Evolutionary conservation across 30 jellyfish, hydroid and myxozoan genomes (phyloP).

Genomic region (Pseudorhiza aurosa): DNA sequence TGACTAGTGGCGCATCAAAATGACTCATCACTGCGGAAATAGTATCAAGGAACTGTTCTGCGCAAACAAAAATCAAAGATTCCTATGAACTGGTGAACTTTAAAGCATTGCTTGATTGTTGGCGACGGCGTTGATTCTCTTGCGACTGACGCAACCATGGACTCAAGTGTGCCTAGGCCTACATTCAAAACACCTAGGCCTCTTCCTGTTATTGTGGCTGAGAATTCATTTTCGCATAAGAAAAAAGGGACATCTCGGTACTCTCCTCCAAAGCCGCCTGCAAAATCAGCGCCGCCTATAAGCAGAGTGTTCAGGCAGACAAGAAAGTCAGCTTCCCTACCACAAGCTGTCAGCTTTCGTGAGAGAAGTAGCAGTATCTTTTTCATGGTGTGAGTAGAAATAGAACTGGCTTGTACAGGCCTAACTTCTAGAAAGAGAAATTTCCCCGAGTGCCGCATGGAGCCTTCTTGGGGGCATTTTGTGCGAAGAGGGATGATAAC

Average conservation of each 20-base stretch:
- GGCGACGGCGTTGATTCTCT: no score
- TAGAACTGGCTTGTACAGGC: background rate
- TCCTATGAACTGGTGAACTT: background rate
- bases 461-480: no score
- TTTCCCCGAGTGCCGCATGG: background rate
- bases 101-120: no score
- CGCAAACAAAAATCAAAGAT: background rate
- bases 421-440: background rate
- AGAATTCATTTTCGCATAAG: slow-evolving; percentile 73
- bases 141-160: background rate
- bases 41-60: background rate
- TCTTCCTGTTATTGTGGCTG: slow-evolving; percentile 67
- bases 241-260: slow-evolving; percentile 60
- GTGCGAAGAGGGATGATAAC: no score
- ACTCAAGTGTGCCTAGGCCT: slow-evolving; percentile 31
- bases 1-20: slow-evolving; percentile 1
- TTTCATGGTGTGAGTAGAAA: background rate
- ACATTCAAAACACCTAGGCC: slow-evolving; percentile 85
- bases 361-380: slow-evolving; percentile 69
- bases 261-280: slow-evolving; percentile 95
- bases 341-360: slow-evolving; percentile 87
- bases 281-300: slow-evolving; percentile 95
- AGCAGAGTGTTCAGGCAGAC: slow-evolving; percentile 88
- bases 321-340: slow-evolving; percentile 66
- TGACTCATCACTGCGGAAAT: slow-evolving; percentile 4